phyloP scores from a whole-genome alignment of 2,888 invertebrate genomes.

The Drosophila picticornis region DNA sequence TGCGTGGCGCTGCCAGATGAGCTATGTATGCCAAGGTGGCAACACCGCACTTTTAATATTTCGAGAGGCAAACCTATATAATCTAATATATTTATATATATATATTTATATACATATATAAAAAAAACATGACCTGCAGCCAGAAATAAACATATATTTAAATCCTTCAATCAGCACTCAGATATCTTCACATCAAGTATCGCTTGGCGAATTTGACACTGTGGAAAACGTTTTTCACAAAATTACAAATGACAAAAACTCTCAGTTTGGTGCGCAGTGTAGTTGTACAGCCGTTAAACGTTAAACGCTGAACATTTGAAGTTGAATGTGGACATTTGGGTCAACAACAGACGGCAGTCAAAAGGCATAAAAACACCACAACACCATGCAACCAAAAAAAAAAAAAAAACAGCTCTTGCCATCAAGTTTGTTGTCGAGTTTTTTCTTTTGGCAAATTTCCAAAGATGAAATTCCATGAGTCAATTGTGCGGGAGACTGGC shows the following conservation, averaged over 20 bases:
- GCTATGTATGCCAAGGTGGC: neutral
- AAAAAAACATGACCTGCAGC: neutral
- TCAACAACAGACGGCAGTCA: conserved; percentile 55
- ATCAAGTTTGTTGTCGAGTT: conserved; percentile 27
- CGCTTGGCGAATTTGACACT: neutral
- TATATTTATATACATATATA: neutral
- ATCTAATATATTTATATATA: too few species aligned
- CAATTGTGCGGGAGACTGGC: conserved; percentile 37
- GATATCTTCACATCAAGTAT: neutral
- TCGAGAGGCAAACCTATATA: neutral
- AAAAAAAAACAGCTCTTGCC: conserved; percentile 38
- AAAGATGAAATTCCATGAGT: conserved; percentile 42
- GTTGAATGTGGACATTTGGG: conserved; percentile 61
- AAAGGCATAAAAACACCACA: conserved; percentile 20
- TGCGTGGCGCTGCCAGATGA: neutral
- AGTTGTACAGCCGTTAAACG: conserved; percentile 15
- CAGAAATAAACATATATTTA: neutral
- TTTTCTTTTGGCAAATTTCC: conserved; percentile 38
- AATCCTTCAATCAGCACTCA: neutral
- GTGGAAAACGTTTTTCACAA: neutral
- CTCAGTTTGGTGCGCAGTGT: conserved; percentile 36
- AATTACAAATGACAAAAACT: neutral
- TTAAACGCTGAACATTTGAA: conserved; percentile 39
- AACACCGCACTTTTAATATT: neutral
- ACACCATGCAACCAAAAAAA: conserved; percentile 6